Conservation (phyloP, 2,113 vertebrate genomes). For the Paramormyrops kingsleyae region DNA sequence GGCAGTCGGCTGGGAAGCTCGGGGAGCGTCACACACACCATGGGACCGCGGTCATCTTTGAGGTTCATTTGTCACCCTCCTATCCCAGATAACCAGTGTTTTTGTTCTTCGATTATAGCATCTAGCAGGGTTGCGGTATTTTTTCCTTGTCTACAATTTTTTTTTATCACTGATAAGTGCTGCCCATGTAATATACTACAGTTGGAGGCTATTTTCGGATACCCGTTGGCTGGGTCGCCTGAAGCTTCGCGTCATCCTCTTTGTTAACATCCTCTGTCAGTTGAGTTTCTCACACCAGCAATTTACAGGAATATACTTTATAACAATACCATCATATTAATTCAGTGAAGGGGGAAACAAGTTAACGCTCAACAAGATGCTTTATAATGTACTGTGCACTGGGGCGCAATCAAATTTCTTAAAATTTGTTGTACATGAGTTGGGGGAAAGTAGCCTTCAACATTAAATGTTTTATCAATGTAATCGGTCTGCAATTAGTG, state of each 20-base stretch:
- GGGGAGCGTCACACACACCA: neutral
- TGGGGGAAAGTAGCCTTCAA: neutral
- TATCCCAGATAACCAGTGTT: neutral
- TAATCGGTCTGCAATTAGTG: neutral
- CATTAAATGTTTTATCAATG: neutral
- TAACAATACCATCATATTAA: neutral
- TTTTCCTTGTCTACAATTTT: neutral
- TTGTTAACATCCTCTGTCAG: neutral
- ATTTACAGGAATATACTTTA: neutral
- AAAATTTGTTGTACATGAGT: neutral
- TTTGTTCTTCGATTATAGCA: neutral
- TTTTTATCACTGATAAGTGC: neutral
- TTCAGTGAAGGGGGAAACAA: neutral
- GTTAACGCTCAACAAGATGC: neutral
- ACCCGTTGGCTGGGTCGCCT: neutral
- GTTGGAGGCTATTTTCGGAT: neutral
- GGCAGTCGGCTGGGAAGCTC: neutral
- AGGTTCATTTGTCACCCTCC: neutral
- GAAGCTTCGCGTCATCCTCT: neutral
- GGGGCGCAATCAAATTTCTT: neutral
- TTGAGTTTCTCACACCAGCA: neutral
- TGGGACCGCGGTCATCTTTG: neutral
- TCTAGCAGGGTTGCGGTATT: neutral
- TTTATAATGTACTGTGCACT: neutral
- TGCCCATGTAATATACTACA: neutral